Percentiles rank a stretch among this genome's conserved stretches.
Evolutionary conservation across 2,113 vertebrate species (phyloP).

Genomic region (Tiliqua scincoides): DNA sequence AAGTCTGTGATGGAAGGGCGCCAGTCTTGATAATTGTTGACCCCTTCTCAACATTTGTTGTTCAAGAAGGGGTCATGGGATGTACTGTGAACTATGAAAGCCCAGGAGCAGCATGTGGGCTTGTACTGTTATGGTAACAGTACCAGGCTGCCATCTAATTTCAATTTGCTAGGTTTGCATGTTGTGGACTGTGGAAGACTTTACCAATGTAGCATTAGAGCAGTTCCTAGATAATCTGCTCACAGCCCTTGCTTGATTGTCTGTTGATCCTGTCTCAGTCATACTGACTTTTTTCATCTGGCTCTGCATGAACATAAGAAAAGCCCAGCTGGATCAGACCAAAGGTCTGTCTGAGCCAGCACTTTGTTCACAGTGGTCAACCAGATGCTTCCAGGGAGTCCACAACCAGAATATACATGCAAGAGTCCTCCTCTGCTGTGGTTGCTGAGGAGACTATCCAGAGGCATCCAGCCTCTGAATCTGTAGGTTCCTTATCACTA

Average conservation of each 20-base stretch:
- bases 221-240: not conserved
- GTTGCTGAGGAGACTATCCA: too few relatives aligned
- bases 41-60: not conserved
- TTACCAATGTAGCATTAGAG: not conserved
- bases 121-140: too few relatives aligned
- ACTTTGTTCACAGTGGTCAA: too few relatives aligned
- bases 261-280: rapidly evolving
- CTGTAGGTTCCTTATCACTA: too few relatives aligned
- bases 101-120: not conserved
- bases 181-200: slow-evolving; percentile 8
- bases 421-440: too few relatives aligned
- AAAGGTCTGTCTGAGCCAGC: too few relatives aligned
- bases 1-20: not conserved
- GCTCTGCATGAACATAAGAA: too few relatives aligned
- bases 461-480: too few relatives aligned
- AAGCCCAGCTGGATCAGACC: too few relatives aligned
- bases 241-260: not conserved
- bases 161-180: not conserved
- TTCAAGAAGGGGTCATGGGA: rapidly evolving
- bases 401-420: too few relatives aligned
- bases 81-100: not conserved
- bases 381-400: too few relatives aligned
- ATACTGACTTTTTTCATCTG: not conserved
- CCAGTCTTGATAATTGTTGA: rapidly evolving
- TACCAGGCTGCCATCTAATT: not conserved